Conservation (phyloP, 30 jellyfish, hydroid and myxozoan genomes). For the Turritopsis dohrnii region DNA sequence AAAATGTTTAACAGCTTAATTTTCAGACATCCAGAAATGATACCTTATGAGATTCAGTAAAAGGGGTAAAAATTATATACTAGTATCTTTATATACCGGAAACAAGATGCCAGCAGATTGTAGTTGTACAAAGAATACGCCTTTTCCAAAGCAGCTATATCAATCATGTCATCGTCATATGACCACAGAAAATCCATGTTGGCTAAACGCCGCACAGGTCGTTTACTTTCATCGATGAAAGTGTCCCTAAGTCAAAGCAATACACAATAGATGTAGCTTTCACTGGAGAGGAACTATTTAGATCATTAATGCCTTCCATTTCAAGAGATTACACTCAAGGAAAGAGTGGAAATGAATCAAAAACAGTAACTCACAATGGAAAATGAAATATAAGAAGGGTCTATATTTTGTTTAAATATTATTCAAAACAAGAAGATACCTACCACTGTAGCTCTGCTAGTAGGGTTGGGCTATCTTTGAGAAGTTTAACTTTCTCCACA, state of each 20-base stretch:
- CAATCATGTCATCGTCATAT: constrained; percentile 46
- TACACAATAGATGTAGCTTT: not conserved
- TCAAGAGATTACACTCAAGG: too few species aligned
- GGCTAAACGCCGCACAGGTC: constrained; percentile 30
- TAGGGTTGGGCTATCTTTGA: constrained; percentile 34
- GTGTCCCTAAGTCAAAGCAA: constrained; percentile 54
- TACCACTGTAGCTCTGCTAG: constrained; percentile 58
- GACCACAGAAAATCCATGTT: constrained; percentile 57
- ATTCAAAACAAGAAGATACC: too few species aligned
- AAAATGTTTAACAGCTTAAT: too few species aligned
- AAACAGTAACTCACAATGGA: too few species aligned
- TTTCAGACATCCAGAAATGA: too few species aligned
- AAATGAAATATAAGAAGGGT: too few species aligned
- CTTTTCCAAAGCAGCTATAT: constrained; percentile 34
- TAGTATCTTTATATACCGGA: too few species aligned
- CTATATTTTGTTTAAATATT: not conserved
- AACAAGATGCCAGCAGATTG: constrained; percentile 35
- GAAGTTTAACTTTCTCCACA: constrained; percentile 37
- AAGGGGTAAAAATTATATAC: too few species aligned
- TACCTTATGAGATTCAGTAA: too few species aligned
- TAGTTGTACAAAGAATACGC: constrained; percentile 62
- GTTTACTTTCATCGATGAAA: constrained; percentile 59
- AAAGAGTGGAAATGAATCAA: too few species aligned
- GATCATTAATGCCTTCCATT: too few species aligned
- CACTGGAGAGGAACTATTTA: not conserved